Base-by-base conservation (phyloP, 2,113 vertebrate species). In the Melanerpes formicivorus region DNA sequence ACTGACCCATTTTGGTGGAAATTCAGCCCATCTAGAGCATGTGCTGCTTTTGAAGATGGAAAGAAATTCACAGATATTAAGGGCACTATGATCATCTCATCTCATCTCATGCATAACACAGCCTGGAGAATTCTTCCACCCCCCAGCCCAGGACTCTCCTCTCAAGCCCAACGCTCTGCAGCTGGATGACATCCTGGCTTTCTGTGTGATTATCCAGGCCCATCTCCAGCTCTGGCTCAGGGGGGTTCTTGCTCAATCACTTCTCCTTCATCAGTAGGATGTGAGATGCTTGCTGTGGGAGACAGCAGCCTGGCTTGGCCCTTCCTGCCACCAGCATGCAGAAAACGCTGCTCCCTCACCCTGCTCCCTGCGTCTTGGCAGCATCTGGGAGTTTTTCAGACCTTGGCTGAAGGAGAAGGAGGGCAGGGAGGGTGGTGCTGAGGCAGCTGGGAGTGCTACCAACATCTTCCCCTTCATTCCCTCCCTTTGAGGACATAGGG, bases 1-100 rank as follows among this genome's bases (percentile, higher is more conserved):
- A 78, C 88, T 95, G 93, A 96, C 90, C 92, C 83, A 75, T 84
- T 94, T 96, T 77, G 58, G 80, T 16, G 30, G 59, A 56, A 91
- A 71, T 63, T 67, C 93, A 95, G 44, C 80, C 83, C 62, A 44
- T 83, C 73, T 62, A 52, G 82, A 86, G 48, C 13, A 14, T 64
- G 54, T 78, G 76, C 83, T 80, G 60, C 90, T 65, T 70, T 88
- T 74, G 95, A 91, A 72, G 90, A 58, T 11, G 73, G 85, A 48
- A 72, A 84, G 70, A 29, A 80, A 91, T 30, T 77, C 58, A 11
- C 18, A 69, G 85, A 29, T 91, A 88, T 75, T 90, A 58, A 91
- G 80, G 73, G 73, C 80, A 60, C 54, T 11, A 6, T 48, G 65
- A 93, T 88, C 90, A 72, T 30, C 83, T 93, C 91, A 75, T 72